These are phyloP conservation scores for Cephus pygmeus DNA, from an alignment of 2,888 invertebrate genomes.

Conservation along the genomic window DNA sequence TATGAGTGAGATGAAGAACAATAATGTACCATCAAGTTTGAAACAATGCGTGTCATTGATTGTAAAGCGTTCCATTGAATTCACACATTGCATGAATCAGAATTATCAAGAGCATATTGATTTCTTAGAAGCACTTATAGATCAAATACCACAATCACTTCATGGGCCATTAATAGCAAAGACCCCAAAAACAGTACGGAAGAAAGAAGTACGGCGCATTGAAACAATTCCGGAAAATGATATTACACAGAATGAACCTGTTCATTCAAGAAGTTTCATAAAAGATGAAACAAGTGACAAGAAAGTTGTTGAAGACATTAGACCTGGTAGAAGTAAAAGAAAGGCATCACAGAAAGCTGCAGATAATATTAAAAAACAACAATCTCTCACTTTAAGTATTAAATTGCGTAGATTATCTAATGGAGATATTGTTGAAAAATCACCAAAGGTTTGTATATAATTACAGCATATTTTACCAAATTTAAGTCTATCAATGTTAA, in stretches of 20 bases:
- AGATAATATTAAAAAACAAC: slow-evolving; percentile 48
- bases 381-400: slow-evolving; percentile 25
- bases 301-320: slow-evolving; percentile 12
- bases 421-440: slow-evolving; percentile 9
- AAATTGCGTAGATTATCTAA: slow-evolving; percentile 44
- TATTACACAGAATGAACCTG: slow-evolving; percentile 19
- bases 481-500: background rate
- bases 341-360: slow-evolving; percentile 52
- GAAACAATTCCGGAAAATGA: slow-evolving; percentile 57
- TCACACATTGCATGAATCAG: background rate
- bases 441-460: slow-evolving; percentile 29
- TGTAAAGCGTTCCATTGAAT: background rate
- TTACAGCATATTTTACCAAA: background rate
- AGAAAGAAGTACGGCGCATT: slow-evolving; percentile 41
- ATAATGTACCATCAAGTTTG: background rate
- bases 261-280: background rate
- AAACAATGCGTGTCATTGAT: background rate
- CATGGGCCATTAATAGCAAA: slow-evolving; percentile 49
- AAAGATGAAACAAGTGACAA: slow-evolving; percentile 7
- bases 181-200: slow-evolving; percentile 50
- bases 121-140: slow-evolving; percentile 28
- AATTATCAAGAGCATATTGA: background rate
- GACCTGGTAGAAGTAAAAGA: slow-evolving; percentile 36
- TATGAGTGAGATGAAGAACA: background rate
- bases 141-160: slow-evolving; percentile 41